Percentiles rank a stretch among this genome's conserved stretches.
Conservation (phyloP, 2,888 invertebrate species). For the Ochropacha duplaris region DNA sequence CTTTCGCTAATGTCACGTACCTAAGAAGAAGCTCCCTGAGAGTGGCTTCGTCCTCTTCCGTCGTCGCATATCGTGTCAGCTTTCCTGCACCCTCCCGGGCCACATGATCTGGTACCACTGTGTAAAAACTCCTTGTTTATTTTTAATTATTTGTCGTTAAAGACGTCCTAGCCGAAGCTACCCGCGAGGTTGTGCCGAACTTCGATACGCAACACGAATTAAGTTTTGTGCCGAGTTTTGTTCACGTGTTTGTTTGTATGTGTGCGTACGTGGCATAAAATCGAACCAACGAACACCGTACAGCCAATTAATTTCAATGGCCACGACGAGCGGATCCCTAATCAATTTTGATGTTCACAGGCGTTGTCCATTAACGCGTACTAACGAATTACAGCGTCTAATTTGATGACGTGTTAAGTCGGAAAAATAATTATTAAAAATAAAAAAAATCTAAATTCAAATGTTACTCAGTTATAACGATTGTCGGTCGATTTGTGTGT, state of each 20-base stretch:
- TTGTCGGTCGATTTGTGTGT: not conserved
- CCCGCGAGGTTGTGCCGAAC: constrained; percentile 24
- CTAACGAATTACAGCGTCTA: not conserved
- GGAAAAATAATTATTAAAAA: not conserved
- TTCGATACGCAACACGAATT: not conserved
- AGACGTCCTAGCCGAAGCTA: not conserved
- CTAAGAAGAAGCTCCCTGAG: constrained; percentile 97
- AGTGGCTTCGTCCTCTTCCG: constrained; percentile 96
- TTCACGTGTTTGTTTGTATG: constrained; percentile 17
- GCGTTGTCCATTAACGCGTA: constrained; percentile 24
- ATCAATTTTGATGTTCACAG: constrained; percentile 47
- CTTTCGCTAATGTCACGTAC: constrained; percentile 82
- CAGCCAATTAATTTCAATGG: constrained; percentile 76
- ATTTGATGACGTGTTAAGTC: not conserved
- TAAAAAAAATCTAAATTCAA: not conserved
- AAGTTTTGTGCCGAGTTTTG: not conserved
- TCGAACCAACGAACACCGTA: constrained; percentile 56
- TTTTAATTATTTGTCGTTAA: constrained; percentile 27
- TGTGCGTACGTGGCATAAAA: constrained; percentile 37
- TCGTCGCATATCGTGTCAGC: constrained; percentile 91
- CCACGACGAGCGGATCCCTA: constrained; percentile 55
- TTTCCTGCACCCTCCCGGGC: constrained; percentile 83
- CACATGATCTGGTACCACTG: constrained; percentile 82
- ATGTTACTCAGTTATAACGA: not conserved
- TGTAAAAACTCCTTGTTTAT: constrained; percentile 75